These are phyloP conservation scores for Gorsachius magnificus DNA, from an alignment of 2,797 vertebrate genomes.

Conservation along the genomic window DNA sequence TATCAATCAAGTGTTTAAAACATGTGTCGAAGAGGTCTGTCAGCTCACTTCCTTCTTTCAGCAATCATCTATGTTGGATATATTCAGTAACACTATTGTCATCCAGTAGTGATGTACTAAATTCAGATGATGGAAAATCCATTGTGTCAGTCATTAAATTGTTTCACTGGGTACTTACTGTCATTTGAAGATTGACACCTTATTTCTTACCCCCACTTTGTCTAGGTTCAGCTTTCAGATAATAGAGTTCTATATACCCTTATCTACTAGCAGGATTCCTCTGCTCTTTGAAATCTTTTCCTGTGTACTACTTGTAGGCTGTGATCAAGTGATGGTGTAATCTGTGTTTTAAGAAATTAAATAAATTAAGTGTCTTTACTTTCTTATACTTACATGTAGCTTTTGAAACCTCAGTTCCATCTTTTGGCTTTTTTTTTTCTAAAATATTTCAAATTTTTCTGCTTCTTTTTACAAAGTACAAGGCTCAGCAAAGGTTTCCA, in stretches of 20 bases:
- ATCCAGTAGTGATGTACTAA: background rate
- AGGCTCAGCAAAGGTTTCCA: background rate
- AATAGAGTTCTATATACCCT: background rate
- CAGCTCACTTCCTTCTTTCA: background rate
- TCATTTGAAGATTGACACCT: background rate
- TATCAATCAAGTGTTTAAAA: background rate
- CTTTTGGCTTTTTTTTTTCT: background rate
- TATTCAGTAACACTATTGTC: background rate
- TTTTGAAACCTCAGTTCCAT: background rate
- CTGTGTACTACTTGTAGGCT: background rate
- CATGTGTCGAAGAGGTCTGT: background rate
- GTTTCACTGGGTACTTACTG: background rate
- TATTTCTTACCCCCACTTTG: background rate
- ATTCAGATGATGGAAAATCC: constrained; percentile 33
- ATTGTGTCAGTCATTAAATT: background rate
- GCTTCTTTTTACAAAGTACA: background rate
- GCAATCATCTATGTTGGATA: background rate
- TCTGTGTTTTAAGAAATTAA: background rate
- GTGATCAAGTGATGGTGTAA: background rate
- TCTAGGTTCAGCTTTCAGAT: background rate
- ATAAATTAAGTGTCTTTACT: background rate
- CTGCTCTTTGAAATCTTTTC: background rate
- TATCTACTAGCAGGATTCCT: background rate
- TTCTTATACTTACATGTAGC: background rate
- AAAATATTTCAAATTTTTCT: background rate